Base-by-base conservation (phyloP, 2,888 invertebrate genomes). In the Blastobasis adustella region DNA sequence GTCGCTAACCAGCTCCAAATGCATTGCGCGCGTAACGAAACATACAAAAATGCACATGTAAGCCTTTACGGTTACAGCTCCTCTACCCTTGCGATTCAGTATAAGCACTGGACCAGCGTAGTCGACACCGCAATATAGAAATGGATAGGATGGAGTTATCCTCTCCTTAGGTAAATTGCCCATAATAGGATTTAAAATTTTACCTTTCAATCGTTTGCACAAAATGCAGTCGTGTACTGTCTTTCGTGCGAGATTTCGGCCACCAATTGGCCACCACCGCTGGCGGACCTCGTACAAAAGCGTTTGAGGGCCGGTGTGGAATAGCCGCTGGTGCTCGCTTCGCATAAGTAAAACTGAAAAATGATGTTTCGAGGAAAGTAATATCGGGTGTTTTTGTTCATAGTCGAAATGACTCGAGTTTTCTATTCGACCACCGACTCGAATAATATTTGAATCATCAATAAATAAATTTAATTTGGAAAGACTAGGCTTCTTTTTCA, bases 21-120 rank as follows among this genome's bases (percentile, higher is more conserved):
- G 46, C 37, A 46, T 1, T 6, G 36, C 23, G 10, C 37, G 50
- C 23, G 45, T 45, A n/a, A 43, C 46, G 5, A 59, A 46, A 48
- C 58, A 60, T 1, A 62, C 55, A 50, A 62, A 62, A 7, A 62
- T 3, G 38, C 54, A 57, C 0, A 55, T 23, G 37, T 57, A 57
- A 37, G 40, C 49, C 50, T 58, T 56, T 6, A 43, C 23, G 2
- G 49, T 10, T 10, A 36, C 47, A 45, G 10, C 9, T 10, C 57
- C 57, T 38, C 55, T 54, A 7, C 55, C 57, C 36, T 54, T 57
- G 7, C 47, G 37, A 36, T 53, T 46, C 4, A 45, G 23, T 7
- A 57, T 50, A 6, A 54, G 5, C 5, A 58, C 37, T 37, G 58
- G 56, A 6, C 58, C 55, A 5, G 55, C 55, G 10, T 53, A 55